Evolutionary conservation across 2,113 vertebrate species (phyloP), one percentile per base, ranked within the genome.

Genomic region (Ahaetulla prasina): DNA sequence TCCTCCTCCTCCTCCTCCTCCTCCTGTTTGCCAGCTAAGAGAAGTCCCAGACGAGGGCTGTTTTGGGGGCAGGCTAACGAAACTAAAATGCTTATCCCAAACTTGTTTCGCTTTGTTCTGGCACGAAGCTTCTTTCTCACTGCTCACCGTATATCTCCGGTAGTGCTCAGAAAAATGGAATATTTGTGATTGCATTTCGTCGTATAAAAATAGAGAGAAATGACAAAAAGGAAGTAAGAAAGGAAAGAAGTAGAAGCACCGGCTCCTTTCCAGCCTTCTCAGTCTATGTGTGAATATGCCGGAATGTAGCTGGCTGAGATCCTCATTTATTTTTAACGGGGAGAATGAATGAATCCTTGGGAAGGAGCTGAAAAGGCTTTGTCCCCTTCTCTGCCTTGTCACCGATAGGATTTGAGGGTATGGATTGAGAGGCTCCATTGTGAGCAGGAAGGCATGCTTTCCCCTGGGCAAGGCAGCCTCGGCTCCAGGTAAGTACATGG

Each of bases 361-460:
- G 80, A 74, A 89, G 39, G 68, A 89, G 45, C 52, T 0, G 0
- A 57, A 88, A 0, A 50, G 3, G 30, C 92, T 90, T 93, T 91
- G 2, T 93, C 92, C 92, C 87, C 92, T 94, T 39, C 74, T 25
- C 87, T 89, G 96, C 93, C 87, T 94, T 92, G 49, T 22, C 94
- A 93, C 89, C 92, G 94, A 95, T 91, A 53, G 92, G 88, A 93
- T 95, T 96, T 94, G 89, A 54, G 93, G 93, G 95, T 90, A 50
- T 89, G 89, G 93, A 95, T 96, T 94, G 89, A 54, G 93, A 94
- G 88, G 68, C 85, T 93, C 30, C n/a, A 2, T 92, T 91, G 92
- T 94, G 47, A 45, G 39, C 80, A 1, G 2, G 91, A 92, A 89
- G 92, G 88, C 45, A 7, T 92, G n/a, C 14, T 92, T 92, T 94